Percentiles rank a stretch among this genome's conserved stretches.
These are phyloP conservation scores for Drosophila pandora DNA, from an alignment of 1,140 invertebrate species.

Conservation along the genomic window DNA sequence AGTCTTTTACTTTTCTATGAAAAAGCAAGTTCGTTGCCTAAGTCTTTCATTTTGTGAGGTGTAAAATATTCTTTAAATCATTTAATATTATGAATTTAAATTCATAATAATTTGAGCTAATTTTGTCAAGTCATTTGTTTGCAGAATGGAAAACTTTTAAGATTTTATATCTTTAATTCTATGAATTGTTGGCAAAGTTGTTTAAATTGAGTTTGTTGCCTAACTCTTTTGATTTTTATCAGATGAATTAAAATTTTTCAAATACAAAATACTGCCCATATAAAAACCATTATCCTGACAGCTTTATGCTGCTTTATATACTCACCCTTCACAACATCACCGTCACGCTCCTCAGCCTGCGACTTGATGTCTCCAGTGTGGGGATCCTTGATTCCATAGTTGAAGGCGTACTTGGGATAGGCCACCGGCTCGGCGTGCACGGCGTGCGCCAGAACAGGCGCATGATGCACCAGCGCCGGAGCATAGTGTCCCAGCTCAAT, in stretches of 20 bases:
- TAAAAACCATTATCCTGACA: neutral
- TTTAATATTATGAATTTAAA: too few relatives aligned
- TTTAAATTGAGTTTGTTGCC: constrained; percentile 11
- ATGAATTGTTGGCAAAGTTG: neutral
- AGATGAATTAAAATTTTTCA: too few relatives aligned
- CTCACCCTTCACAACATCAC: constrained; percentile 85
- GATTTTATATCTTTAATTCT: too few relatives aligned
- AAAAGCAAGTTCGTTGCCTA: constrained; percentile 40
- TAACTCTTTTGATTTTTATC: constrained; percentile 6
- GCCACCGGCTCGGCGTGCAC: constrained; percentile 83
- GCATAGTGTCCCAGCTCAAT: constrained; percentile 82
- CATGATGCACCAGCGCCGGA: constrained; percentile 72
- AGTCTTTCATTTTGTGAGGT: constrained; percentile 13
- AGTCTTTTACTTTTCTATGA: neutral
- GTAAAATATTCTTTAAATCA: neutral
- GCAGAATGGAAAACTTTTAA: too few relatives aligned
- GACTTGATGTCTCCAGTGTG: constrained; percentile 87
- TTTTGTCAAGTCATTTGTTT: too few relatives aligned
- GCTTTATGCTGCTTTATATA: constrained; percentile 3
- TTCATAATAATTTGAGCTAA: too few relatives aligned
- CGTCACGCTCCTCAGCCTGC: constrained; percentile 87
- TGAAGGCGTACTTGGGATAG: constrained; percentile 85
- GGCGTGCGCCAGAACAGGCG: constrained; percentile 70
- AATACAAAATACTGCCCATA: too few relatives aligned
- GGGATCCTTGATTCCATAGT: constrained; percentile 85